Conservation (phyloP, 2,888 invertebrate genomes). For the Lamellibrachia satsuma region DNA sequence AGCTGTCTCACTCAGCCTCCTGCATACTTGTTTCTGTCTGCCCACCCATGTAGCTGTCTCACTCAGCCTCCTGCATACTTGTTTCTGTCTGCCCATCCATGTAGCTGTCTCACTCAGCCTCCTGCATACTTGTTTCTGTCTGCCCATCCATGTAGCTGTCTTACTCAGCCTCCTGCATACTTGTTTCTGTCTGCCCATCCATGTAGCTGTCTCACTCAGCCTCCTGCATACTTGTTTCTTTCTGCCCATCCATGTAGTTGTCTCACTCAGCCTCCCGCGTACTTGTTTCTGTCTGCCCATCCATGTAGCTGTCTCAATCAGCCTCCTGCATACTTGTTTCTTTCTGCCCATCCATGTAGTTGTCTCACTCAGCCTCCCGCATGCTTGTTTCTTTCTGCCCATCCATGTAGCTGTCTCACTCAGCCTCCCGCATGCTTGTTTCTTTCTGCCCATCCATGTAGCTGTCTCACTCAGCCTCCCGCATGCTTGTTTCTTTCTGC, state of each 20-base stretch:
- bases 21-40: neutral
- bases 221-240: neutral
- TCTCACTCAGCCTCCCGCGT: neutral
- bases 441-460: neutral
- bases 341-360: neutral
- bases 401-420: neutral
- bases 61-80: neutral
- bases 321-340: neutral
- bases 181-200: neutral
- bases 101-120: neutral
- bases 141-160: neutral
- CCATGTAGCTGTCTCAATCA: neutral
- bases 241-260: neutral
- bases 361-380: neutral
- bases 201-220: neutral
- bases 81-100: neutral
- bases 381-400: neutral
- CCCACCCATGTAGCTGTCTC: neutral
- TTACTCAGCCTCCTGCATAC: neutral
- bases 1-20: neutral
- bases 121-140: neutral
- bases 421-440: neutral
- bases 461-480: neutral
- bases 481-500: neutral
- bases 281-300: neutral